Conservation (phyloP, 2,797 vertebrate species). For the Tamandua tetradactyla region DNA sequence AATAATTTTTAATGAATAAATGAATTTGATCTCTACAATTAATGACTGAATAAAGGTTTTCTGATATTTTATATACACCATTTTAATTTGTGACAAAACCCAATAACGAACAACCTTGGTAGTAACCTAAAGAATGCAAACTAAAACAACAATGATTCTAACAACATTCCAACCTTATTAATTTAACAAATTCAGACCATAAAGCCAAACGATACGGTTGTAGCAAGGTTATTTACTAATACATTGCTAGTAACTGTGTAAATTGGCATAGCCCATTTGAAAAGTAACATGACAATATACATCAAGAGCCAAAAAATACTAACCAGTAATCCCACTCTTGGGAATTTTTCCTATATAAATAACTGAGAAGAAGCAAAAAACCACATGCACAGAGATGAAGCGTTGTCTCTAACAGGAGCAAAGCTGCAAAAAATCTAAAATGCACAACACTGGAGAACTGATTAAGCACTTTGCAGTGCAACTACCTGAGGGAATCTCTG, state of each 20-base stretch:
- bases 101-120: neutral
- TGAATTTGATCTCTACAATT: constrained; percentile 40
- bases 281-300: constrained; percentile 53
- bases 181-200: constrained; percentile 42
- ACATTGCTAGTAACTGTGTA: neutral
- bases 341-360: constrained; percentile 52
- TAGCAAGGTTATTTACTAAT: neutral
- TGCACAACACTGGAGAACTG: neutral
- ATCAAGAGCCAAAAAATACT: constrained; percentile 53
- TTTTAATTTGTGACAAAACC: constrained; percentile 3
- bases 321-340: constrained; percentile 14
- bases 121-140: constrained; percentile 29
- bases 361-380: constrained; percentile 50
- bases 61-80: constrained; percentile 22
- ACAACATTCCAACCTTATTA: constrained; percentile 17
- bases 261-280: constrained; percentile 46
- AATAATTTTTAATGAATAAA: neutral
- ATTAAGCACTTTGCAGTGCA: neutral
- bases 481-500: neutral
- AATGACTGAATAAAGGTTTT: neutral
- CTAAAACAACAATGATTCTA: constrained; percentile 22
- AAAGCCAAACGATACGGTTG: neutral
- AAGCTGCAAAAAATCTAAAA: neutral
- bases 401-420: neutral
- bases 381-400: constrained; percentile 33